Evolutionary conservation across 2,888 invertebrate genomes (phyloP), one percentile per base, ranked within the genome.

Genomic region (Luperina testacea): DNA sequence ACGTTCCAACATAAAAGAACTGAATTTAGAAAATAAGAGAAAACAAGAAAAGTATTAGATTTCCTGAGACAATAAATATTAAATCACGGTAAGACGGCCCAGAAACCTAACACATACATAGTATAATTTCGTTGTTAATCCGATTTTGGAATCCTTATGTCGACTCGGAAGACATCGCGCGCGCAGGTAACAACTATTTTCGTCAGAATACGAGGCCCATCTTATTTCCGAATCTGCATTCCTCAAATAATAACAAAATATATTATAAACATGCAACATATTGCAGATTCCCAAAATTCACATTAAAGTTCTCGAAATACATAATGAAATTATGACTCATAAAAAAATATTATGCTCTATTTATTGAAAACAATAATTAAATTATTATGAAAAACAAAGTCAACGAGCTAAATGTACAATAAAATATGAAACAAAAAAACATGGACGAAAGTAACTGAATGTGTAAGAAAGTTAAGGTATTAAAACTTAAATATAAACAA

Each of bases 391-490:
- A 95, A 94, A 96, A 95, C 94, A 94, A 80, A 94, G 93, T 95
- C 94, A 96, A 95, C 95, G 91, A 94, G 91, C 92, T 94, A 94
- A 94, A 95, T 94, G 92, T 92, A 94, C 93, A 94, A 94, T 96
- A 96, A 96, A 96, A 96, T 96, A 96, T 96, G 93, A 91, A 96
- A 96, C 94, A 95, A 95, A 96, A 67, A 95, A 96, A 96, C 96
- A 95, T 96, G 96, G 96, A 96, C 96, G 96, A 94, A 95, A 94
- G 91, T 93, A 91, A 95, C 93, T 95, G 95, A 95, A 96, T 95
- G 94, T 95, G 95, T 94, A 94, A 94, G 93, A 95, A 94, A 92
- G 92, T 91, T 87, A 93, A 91, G 91, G 88, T 90, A 91, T 87
- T 91, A 91, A 94, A 93, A 94, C 92, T 93, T 94, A 94, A 91